Evolutionary conservation across 2,113 vertebrate species (phyloP).

Genomic region (Macroglossus sobrinus): DNA sequence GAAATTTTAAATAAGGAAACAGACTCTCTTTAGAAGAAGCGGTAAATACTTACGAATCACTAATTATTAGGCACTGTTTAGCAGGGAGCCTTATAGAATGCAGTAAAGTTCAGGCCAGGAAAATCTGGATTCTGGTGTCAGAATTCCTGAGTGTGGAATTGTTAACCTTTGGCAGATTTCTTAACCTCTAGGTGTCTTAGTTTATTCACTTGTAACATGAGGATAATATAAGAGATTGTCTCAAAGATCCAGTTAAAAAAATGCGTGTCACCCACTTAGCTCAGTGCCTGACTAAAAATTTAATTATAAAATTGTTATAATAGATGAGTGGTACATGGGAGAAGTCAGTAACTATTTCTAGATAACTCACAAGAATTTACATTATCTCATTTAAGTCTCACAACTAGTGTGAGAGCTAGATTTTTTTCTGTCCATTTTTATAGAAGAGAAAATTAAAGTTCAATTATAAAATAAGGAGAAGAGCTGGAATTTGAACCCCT

Average conservation of each 20-base stretch:
- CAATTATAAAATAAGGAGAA: neutral
- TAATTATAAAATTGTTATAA: neutral
- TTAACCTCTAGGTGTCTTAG: neutral
- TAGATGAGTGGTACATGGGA: fast-evolving
- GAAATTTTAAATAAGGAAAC: neutral
- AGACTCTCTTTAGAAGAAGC: neutral
- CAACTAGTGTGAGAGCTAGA: neutral
- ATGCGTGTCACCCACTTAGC: neutral
- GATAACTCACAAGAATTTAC: neutral
- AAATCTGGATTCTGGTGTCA: neutral
- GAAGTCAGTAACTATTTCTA: neutral
- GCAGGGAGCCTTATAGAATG: neutral
- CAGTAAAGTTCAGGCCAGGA: neutral
- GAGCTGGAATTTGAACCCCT: neutral
- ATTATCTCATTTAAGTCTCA: neutral
- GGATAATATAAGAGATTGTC: neutral
- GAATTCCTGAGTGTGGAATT: neutral
- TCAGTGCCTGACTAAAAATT: neutral
- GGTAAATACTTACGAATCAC: neutral
- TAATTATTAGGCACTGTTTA: neutral
- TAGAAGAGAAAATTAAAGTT: neutral
- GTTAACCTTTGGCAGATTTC: neutral
- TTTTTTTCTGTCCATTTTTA: neutral
- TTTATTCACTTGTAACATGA: neutral
- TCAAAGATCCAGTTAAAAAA: neutral